phyloP scores from a whole-genome alignment of 2,888 invertebrate species.

The Zaprionus obscuricornis region DNA sequence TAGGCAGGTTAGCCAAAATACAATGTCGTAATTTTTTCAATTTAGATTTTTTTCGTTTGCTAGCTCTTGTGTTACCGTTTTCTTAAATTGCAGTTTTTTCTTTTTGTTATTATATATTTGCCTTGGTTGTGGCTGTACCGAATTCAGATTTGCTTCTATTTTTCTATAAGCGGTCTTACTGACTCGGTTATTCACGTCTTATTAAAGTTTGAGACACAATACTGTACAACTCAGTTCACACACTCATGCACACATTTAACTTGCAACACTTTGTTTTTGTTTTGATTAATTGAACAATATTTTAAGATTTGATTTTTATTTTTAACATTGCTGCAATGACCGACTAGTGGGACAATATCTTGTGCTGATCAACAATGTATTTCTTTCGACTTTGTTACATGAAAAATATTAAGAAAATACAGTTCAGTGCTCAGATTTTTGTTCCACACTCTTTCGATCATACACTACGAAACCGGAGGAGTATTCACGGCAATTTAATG shows the following conservation, averaged over 20 bases:
- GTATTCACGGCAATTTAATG: constrained; percentile 28
- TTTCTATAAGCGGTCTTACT: constrained; percentile 12
- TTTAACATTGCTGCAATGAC: constrained; percentile 3
- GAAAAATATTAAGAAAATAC: background rate
- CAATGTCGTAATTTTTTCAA: constrained; percentile 71
- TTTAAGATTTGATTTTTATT: constrained; percentile 22
- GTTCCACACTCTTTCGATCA: constrained; percentile 40
- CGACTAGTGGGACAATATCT: constrained; percentile 5
- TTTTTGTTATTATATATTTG: constrained; percentile 10
- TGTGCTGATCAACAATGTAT: too few species aligned
- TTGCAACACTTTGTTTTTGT: constrained; percentile 51
- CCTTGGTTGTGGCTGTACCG: constrained; percentile 29
- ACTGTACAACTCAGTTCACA: constrained; percentile 25
- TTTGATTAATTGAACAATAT: constrained; percentile 10
- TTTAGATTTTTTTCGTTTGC: constrained; percentile 59
- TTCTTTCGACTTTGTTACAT: constrained; percentile 1
- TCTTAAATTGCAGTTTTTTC: constrained; percentile 35
- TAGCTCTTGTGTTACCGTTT: constrained; percentile 65
- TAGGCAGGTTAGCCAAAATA: constrained; percentile 30
- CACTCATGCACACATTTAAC: constrained; percentile 31
- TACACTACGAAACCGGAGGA: constrained; percentile 35
- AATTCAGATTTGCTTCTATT: constrained; percentile 40
- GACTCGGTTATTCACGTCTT: constrained; percentile 28
- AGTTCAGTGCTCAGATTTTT: constrained; percentile 26
- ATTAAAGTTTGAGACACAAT: constrained; percentile 27